These are phyloP conservation scores for Petrophora chlorosata DNA, from an alignment of 2,888 invertebrate genomes.

Conservation along the genomic window DNA sequence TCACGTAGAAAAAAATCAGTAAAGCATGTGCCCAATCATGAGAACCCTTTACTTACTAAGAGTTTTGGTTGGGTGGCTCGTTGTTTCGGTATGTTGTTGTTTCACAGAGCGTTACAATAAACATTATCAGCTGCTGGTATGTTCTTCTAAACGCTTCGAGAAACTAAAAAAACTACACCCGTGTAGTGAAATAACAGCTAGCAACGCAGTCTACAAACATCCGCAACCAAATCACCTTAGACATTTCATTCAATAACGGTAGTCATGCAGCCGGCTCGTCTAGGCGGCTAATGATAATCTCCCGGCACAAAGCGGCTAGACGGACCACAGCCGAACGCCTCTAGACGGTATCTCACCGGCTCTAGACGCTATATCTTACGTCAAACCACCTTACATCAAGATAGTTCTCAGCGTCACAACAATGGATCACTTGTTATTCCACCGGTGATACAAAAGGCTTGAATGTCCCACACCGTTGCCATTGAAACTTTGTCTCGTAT, in stretches of 20 bases:
- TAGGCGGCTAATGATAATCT: constrained; percentile 19
- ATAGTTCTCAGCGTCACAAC: constrained; percentile 33
- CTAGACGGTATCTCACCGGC: constrained; percentile 29
- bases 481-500: constrained; percentile 31
- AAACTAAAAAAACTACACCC: too few species aligned
- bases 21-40: too few species aligned
- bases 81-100: too few species aligned
- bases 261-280: constrained; percentile 14
- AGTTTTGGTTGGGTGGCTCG: too few species aligned
- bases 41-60: too few species aligned
- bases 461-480: constrained; percentile 28
- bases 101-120: too few species aligned
- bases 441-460: constrained; percentile 36
- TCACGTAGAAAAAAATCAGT: too few species aligned
- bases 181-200: too few species aligned
- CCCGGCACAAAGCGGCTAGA: constrained; percentile 29
- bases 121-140: too few species aligned
- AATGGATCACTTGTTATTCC: constrained; percentile 40
- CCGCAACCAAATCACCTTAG: neutral
- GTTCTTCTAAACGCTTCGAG: too few species aligned
- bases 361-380: constrained; percentile 28
- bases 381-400: constrained; percentile 34
- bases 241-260: constrained; percentile 12
- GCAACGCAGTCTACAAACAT: too few species aligned
- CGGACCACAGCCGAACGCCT: constrained; percentile 29